phyloP scores from a whole-genome alignment of 23 tunicate genomes.

The Trididemnum nubilum region DNA sequence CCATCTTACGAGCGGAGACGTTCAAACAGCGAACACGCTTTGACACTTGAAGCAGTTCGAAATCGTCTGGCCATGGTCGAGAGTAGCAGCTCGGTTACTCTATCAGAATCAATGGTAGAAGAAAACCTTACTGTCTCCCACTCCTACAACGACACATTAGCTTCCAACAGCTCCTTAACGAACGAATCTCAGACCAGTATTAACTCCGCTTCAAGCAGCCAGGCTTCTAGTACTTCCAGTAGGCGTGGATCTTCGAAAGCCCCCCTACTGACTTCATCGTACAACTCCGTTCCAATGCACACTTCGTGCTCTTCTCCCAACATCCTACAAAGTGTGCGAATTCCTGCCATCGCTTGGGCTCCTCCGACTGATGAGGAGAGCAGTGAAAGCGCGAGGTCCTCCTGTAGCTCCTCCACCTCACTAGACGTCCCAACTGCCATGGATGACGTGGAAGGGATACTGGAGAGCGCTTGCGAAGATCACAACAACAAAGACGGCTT shows the following conservation, averaged over 20 bases:
- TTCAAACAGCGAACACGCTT: background rate
- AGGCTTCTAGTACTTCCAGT: background rate
- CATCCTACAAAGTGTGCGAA: background rate
- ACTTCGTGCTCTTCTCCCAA: constrained; percentile 1
- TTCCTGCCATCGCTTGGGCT: background rate
- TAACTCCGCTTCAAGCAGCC: background rate
- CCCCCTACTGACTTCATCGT: background rate
- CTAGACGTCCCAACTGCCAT: background rate
- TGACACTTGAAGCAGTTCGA: constrained; percentile 10
- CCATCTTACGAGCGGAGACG: background rate
- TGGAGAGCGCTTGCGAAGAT: constrained; percentile 9
- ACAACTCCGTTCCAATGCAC: background rate
- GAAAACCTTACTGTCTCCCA: background rate
- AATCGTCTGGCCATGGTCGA: constrained; percentile 7
- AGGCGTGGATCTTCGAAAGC: background rate
- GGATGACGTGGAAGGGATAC: constrained; percentile 22
- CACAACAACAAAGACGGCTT: background rate
- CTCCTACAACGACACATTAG: background rate
- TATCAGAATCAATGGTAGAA: constrained; percentile 10
- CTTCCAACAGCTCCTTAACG: background rate
- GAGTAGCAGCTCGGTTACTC: background rate
- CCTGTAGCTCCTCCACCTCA: background rate
- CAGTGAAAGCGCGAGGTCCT: background rate
- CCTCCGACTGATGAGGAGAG: background rate
- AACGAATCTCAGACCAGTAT: background rate